Conservation (phyloP, 1,140 invertebrate species). For the Anagrus nilaparvatae region DNA sequence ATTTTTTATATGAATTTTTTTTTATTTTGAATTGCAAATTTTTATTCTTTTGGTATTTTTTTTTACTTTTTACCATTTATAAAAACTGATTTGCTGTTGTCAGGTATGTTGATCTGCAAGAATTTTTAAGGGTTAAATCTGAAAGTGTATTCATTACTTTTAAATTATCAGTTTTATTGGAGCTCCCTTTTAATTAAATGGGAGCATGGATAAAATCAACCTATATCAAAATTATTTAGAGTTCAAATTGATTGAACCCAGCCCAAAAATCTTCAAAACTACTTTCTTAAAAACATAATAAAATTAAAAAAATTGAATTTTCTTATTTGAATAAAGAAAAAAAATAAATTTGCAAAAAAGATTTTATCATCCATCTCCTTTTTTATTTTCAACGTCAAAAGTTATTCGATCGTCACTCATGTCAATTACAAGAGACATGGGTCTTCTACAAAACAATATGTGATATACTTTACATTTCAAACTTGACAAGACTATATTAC, state of each 20-base stretch:
- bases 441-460: no score
- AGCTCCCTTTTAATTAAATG: no score
- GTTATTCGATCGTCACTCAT: constrained; percentile 16
- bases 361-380: background rate
- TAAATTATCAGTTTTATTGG: no score
- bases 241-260: no score
- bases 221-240: no score
- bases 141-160: no score
- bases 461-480: no score
- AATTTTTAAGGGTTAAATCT: no score
- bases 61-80: background rate
- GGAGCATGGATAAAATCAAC: no score
- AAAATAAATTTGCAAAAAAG: background rate
- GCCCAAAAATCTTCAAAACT: no score
- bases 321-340: background rate
- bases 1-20: background rate
- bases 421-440: constrained; percentile 16
- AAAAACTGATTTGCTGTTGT: background rate
- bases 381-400: background rate
- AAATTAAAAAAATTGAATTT: background rate
- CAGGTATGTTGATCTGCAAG: no score
- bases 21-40: background rate
- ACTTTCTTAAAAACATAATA: no score
- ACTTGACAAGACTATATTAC: background rate
- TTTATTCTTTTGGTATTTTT: constrained; percentile 15